Conservation (phyloP, 2,797 vertebrate genomes). For the Pangasius krempfi region DNA sequence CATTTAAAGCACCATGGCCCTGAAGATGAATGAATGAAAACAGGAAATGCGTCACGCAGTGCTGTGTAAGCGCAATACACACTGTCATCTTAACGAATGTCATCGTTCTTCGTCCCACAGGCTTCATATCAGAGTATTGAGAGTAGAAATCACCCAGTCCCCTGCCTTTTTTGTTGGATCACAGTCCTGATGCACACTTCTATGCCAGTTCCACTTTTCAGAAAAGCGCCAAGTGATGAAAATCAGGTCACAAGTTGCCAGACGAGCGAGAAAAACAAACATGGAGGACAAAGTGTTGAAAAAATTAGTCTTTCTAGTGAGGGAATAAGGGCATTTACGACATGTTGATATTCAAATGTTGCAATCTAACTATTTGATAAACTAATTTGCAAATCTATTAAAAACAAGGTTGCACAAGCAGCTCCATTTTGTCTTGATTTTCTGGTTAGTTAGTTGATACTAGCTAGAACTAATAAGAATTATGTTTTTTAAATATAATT, state of each 20-base stretch:
- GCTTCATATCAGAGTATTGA: background rate
- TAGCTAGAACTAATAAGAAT: background rate
- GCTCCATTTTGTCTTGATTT: background rate
- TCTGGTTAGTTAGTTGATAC: background rate
- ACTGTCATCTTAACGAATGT: background rate
- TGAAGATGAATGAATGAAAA: constrained; percentile 10
- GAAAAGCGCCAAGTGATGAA: too few species aligned
- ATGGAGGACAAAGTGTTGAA: background rate
- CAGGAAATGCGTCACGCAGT: background rate
- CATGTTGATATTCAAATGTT: background rate
- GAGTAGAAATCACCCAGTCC: background rate
- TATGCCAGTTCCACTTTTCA: background rate
- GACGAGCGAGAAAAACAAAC: background rate
- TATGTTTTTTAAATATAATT: background rate
- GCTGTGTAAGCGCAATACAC: background rate
- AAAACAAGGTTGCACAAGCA: background rate
- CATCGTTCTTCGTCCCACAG: background rate
- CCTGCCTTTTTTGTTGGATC: background rate
- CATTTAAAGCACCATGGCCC: background rate
- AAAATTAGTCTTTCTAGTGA: too few species aligned
- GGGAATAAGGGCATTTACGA: background rate
- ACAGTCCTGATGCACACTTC: background rate
- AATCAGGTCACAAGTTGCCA: background rate
- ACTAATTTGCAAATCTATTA: background rate
- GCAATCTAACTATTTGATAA: background rate